Evolutionary conservation across 2,797 vertebrate genomes (phyloP).

Genomic region (Pogoniulus pusillus): DNA sequence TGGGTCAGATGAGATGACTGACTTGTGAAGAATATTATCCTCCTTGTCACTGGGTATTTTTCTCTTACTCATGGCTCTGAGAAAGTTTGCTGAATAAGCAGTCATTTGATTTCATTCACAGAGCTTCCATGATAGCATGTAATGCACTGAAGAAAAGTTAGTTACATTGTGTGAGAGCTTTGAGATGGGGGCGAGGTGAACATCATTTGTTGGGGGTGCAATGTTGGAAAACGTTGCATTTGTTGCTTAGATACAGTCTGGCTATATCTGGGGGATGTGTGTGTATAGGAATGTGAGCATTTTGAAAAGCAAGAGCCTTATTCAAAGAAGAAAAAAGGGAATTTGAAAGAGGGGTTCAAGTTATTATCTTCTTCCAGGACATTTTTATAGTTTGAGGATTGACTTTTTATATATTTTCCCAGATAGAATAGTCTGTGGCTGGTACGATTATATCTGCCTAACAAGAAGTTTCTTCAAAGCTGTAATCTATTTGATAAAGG

Average conservation of each 20-base stretch:
- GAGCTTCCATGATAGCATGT: background rate
- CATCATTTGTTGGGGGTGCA: background rate
- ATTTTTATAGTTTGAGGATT: background rate
- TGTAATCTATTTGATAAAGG: background rate
- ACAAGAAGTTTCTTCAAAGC: background rate
- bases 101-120: background rate
- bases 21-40: background rate
- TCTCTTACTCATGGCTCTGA: background rate
- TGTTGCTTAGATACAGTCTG: background rate
- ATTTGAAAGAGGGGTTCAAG: background rate
- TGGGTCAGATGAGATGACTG: background rate
- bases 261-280: background rate
- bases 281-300: background rate
- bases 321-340: background rate
- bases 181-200: background rate
- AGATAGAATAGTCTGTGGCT: background rate
- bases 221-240: background rate
- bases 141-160: background rate
- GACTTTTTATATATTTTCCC: background rate
- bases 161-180: background rate
- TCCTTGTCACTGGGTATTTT: background rate
- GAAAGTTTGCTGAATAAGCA: background rate
- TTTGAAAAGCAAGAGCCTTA: background rate
- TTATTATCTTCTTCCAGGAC: background rate
- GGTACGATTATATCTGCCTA: background rate